A percentile compares a stretch with the other conserved stretches of the same genome.
Conservation (phyloP, 1,140 invertebrate genomes). For the Drosophila setifemur region DNA sequence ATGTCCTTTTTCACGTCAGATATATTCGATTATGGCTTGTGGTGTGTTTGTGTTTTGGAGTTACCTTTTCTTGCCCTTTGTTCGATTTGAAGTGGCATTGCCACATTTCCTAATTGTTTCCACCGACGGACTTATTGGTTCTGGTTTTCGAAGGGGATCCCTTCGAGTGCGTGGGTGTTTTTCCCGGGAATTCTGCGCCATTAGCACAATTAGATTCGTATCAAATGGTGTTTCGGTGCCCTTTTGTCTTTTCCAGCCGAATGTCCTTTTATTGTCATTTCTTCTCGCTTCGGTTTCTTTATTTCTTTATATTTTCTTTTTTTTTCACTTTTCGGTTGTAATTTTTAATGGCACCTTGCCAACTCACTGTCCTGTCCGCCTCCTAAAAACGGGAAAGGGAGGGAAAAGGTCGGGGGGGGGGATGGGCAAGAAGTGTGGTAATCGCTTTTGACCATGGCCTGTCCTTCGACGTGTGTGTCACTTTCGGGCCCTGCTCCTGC, state of each 20-base stretch:
- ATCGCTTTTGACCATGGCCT: constrained; percentile 75
- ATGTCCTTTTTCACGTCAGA: not conserved
- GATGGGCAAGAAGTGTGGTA: constrained; percentile 62
- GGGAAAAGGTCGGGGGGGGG: not conserved
- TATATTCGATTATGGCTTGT: constrained; percentile 1
- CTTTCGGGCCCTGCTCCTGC: constrained; percentile 36
- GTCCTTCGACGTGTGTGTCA: constrained; percentile 69
- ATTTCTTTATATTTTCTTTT: constrained; percentile 15
- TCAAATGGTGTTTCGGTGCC: constrained; percentile 73
- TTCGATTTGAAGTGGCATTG: constrained; percentile 41
- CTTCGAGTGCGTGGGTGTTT: constrained; percentile 42
- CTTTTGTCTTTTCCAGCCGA: constrained; percentile 45
- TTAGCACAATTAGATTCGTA: constrained; percentile 82
- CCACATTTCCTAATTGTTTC: constrained; percentile 45
- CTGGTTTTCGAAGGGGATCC: constrained; percentile 9
- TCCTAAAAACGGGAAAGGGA: constrained; percentile 16
- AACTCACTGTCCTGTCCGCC: constrained; percentile 80
- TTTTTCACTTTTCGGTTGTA: constrained; percentile 60
- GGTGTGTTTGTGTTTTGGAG: constrained; percentile 40
- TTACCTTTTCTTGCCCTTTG: constrained; percentile 34
- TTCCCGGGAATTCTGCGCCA: constrained; percentile 70
- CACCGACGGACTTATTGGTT: constrained; percentile 48
- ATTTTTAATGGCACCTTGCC: constrained; percentile 82
- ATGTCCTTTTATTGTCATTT: constrained; percentile 74
- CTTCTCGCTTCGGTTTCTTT: constrained; percentile 43